These are phyloP conservation scores for Rotaria socialis DNA, from an alignment of 2,888 invertebrate species.

Conservation along the genomic window DNA sequence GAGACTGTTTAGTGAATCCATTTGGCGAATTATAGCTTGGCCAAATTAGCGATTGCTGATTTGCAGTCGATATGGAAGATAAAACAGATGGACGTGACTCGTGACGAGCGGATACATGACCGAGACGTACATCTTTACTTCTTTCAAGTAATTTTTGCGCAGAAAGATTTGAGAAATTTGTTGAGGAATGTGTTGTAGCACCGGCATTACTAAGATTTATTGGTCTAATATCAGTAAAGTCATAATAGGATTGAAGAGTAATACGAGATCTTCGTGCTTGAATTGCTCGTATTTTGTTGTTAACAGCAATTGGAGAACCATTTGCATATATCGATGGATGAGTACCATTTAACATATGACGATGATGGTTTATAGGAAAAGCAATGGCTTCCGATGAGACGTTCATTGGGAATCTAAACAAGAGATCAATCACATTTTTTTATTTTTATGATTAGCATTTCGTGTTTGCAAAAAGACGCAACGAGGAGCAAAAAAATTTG, in stretches of 20 bases:
- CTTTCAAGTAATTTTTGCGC: neutral
- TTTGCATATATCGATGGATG: neutral
- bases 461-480: neutral
- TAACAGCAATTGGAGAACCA: neutral
- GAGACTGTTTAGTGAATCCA: neutral
- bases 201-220: neutral
- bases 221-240: neutral
- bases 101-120: neutral
- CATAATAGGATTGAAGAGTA: neutral
- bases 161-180: neutral
- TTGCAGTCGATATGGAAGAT: neutral
- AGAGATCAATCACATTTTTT: neutral
- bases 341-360: neutral
- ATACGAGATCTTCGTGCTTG: neutral
- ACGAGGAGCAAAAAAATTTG: neutral
- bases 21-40: neutral
- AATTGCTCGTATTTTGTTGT: neutral
- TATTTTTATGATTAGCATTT: neutral
- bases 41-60: neutral
- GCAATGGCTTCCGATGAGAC: neutral
- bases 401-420: neutral
- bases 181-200: neutral
- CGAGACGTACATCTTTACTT: neutral
- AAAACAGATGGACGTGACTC: neutral
- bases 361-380: neutral